phyloP scores from a whole-genome alignment of 2,888 invertebrate genomes.

The Stenurella melanura region DNA sequence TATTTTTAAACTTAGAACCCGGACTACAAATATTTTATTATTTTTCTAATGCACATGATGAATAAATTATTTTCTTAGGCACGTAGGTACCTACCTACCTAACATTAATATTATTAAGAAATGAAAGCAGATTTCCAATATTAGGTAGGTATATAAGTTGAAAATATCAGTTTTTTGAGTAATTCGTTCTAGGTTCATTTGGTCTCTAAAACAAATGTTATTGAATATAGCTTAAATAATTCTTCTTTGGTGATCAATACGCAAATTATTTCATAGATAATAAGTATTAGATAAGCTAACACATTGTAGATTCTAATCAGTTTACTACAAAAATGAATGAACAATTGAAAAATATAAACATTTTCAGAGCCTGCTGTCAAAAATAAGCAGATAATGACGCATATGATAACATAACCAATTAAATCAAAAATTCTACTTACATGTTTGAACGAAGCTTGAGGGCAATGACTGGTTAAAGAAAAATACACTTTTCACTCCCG shows the following conservation, averaged over 20 bases:
- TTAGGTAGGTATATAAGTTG: conserved; percentile 11
- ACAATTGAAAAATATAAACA: conserved; percentile 48
- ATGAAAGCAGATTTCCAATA: not conserved
- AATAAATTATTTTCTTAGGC: too few species aligned
- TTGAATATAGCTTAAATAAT: not conserved
- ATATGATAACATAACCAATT: conserved; percentile 55
- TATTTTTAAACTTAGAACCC: too few species aligned
- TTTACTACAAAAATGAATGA: not conserved
- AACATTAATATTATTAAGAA: not conserved
- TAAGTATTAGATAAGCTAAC: conserved; percentile 2
- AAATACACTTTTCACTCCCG: conserved; percentile 64
- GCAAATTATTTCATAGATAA: not conserved
- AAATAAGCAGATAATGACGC: conserved; percentile 55
- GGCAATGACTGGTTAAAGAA: conserved; percentile 63
- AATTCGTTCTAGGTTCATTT: conserved; percentile 21
- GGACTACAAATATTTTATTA: too few species aligned
- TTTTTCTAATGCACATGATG: too few species aligned
- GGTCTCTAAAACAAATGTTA: conserved; percentile 7
- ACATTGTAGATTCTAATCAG: conserved; percentile 4
- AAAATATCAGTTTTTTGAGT: conserved; percentile 25
- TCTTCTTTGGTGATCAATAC: not conserved
- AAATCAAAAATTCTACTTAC: conserved; percentile 61
- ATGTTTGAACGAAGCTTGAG: conserved; percentile 66
- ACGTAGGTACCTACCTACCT: too few species aligned
- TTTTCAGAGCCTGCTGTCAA: conserved; percentile 49